Evolutionary conservation across 2,113 vertebrate species (phyloP).

Genomic region (Paralichthys olivaceus): DNA sequence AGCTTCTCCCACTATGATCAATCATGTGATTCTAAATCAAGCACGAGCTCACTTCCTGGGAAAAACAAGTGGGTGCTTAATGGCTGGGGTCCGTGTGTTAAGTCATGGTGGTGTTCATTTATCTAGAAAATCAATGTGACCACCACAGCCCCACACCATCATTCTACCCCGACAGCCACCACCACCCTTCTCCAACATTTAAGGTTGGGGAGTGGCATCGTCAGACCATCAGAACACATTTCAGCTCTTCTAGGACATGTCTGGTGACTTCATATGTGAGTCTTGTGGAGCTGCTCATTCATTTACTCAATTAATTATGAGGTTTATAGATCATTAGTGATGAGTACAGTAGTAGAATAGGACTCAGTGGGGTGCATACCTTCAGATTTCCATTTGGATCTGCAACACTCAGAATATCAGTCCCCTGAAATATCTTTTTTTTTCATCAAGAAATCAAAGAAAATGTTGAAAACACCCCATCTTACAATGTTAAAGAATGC

Average conservation of each 20-base stretch:
- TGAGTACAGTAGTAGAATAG: too few relatives aligned
- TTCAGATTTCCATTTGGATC: too few relatives aligned
- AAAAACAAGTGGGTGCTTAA: neutral
- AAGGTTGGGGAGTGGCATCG: neutral
- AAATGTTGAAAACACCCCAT: too few relatives aligned
- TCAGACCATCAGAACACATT: slow-evolving; percentile 6
- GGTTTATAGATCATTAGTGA: too few relatives aligned
- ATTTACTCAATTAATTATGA: neutral
- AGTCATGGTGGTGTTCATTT: slow-evolving; percentile 4
- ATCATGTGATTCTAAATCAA: neutral
- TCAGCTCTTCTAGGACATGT: neutral
- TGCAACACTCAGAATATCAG: too few relatives aligned
- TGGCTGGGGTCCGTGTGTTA: neutral
- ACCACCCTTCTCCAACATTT: neutral
- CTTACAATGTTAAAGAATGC: too few relatives aligned
- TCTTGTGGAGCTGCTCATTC: neutral
- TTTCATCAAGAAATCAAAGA: too few relatives aligned
- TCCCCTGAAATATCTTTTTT: too few relatives aligned
- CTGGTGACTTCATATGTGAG: neutral
- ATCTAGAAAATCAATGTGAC: slow-evolving; percentile 30
- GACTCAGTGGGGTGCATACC: too few relatives aligned
- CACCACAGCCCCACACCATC: neutral
- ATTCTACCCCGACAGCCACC: slow-evolving; percentile 1
- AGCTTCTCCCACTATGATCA: neutral
- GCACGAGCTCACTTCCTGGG: neutral